Conservation (phyloP, 2,888 invertebrate genomes). For the Polydesmus complanatus region DNA sequence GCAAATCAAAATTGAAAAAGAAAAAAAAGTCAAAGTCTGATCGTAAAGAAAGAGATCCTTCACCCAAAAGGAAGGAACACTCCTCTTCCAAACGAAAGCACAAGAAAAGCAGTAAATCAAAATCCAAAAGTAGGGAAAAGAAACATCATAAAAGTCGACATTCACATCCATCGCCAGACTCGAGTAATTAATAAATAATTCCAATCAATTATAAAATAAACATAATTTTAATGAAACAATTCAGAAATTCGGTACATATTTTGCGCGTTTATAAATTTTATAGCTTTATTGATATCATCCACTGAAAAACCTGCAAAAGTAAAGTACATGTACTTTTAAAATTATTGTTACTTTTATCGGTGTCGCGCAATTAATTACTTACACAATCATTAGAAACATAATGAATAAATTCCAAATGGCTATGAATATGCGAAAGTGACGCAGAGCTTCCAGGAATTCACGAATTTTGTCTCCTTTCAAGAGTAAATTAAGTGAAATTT, state of each 20-base stretch:
- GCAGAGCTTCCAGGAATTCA: constrained; percentile 11
- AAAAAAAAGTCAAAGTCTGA: not conserved
- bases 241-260: too few relatives aligned
- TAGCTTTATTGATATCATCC: not conserved
- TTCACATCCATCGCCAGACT: too few relatives aligned
- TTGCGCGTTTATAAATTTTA: too few relatives aligned
- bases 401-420: constrained; percentile 16
- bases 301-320: not conserved
- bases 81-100: not conserved
- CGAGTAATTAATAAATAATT: too few relatives aligned
- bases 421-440: constrained; percentile 14
- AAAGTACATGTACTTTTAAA: not conserved
- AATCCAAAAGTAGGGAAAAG: not conserved
- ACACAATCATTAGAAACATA: constrained; percentile 15
- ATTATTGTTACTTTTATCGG: not conserved
- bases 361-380: not conserved
- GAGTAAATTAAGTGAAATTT: not conserved
- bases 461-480: constrained; percentile 13
- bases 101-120: not conserved
- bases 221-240: too few relatives aligned
- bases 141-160: not conserved
- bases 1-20: not conserved
- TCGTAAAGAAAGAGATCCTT: not conserved
- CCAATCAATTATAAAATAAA: too few relatives aligned
- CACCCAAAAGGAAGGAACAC: not conserved